Base-by-base conservation (phyloP, 2,888 invertebrate genomes). In the Zygothrica quintamaculata region DNA sequence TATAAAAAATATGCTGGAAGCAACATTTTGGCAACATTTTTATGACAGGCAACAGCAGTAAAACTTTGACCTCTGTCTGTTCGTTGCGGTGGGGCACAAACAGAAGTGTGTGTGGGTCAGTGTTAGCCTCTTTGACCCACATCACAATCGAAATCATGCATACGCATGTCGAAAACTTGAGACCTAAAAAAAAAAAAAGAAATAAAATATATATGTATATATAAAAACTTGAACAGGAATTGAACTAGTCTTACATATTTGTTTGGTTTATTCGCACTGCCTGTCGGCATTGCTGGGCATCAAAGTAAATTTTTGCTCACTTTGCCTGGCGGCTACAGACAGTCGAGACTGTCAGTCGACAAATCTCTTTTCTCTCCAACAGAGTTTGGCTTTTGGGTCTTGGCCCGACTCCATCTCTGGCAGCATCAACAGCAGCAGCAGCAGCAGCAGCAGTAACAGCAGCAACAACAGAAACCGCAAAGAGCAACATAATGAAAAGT, bases 401-500 rank as follows among this genome's bases (percentile, higher is more conserved):
- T 39, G 31, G 39, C 11, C 26, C 8, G 12, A 11, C 15, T 37
- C n/a, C n/a, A 22, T 16, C 12, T 16, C 15, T 18, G 34, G 15
- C 18, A 22, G 33, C 29, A 29, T 5, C 29, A 29, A 12, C 31
- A n/a, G 13, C 58, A 47, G 50, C 56, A 62, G 52, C 58, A 59
- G 33, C 29, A 29, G 29, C 29, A 29, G 13, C 31, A n/a, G 13
- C 58, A 47, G 50, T 56, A 62, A 48, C 58, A 59, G 42, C 56
- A 57, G 47, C 36, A 22, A 69, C 77, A 79, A 59, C 50, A 62
- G 57, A 50, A 72, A 78, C 85, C 81, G 74, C 85, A 84, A 84
- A 80, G 84, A 80, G 79, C 79, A 84, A 78, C 78, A 84, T 85
- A 84, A 81, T 79, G 86, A 84, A 79, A 84, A 79, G 86, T 74